Base-by-base conservation (phyloP, 1,140 invertebrate genomes). In the Drosophila sp. region DNA sequence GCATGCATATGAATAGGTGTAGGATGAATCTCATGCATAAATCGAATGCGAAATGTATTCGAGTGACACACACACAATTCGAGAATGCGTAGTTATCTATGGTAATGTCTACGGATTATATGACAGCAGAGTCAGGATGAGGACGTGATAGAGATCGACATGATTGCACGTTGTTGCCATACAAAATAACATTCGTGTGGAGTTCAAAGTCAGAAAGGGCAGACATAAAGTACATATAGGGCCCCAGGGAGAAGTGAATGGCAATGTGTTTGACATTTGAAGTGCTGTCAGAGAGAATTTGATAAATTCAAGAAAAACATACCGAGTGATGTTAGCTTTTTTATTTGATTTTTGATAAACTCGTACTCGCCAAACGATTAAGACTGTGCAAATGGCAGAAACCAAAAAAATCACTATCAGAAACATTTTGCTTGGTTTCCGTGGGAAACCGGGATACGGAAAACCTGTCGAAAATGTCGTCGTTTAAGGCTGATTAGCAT, bases 401-500 rank as follows among this genome's bases (percentile, higher is more conserved):
- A 18, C 34, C 41, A 25, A 4, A 13, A 8, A 11, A 25, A n/a
- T 36, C 54, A 32, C 45, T 50, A 58, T 48, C 53, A 36, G 25
- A 11, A 34, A 7, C 16, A 2, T 38, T 27, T 7, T 6, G 21
- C 4, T 63, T 76, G 18, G 51, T 69, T 81, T 86, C 75, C 81
- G 75, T 81, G 75, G 78, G 78, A 87, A 81, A 87, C 76, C 71
- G 82, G 83, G 81, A 87, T 87, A 87, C 75, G 82, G 83, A 86
- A 86, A 86, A 87, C 82, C 83, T 87, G 82, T 87, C 82, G 59
- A 86, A 78, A 86, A 87, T 71, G 78, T 67, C 82, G 64, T 78
- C 82, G 82, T 87, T 87, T 86, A 86, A 43, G 78, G 46, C 73
- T 84, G 82, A 86, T 86, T 86, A 87, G 82, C 82, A 86, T 86